Percentiles rank a stretch among this genome's conserved stretches.
phyloP scores from a whole-genome alignment of 2,888 invertebrate genomes.

The Drosophila anomelani region DNA sequence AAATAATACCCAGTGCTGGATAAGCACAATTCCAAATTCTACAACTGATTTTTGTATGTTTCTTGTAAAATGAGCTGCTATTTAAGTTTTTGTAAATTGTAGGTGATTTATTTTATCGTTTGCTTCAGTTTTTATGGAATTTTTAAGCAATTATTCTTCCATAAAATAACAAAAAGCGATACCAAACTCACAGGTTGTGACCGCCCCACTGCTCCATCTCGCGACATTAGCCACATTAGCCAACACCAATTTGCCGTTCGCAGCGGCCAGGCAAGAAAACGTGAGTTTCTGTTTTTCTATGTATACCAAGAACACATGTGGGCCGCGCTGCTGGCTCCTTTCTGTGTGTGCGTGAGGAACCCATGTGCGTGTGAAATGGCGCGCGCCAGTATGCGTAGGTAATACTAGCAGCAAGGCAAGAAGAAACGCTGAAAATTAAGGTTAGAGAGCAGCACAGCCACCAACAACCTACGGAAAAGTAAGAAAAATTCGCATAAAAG shows the following conservation, averaged over 20 bases:
- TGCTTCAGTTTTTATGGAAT: background rate
- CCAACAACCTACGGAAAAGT: conserved; percentile 62
- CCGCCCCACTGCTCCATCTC: background rate
- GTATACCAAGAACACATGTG: conserved; percentile 81
- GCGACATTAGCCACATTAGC: background rate
- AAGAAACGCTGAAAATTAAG: conserved; percentile 82
- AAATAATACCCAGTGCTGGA: background rate
- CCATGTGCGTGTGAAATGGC: conserved; percentile 42
- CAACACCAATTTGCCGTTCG: conserved; percentile 48
- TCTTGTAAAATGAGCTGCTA: background rate
- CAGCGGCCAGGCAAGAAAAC: conserved; percentile 53
- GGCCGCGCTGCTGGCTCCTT: conserved; percentile 33
- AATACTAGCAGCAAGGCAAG: conserved; percentile 67
- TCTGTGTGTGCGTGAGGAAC: conserved; percentile 44
- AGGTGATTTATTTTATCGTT: background rate
- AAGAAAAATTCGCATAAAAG: conserved; percentile 52
- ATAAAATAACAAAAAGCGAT: background rate
- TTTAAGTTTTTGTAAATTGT: background rate
- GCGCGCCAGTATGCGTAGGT: conserved; percentile 64
- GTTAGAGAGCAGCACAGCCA: conserved; percentile 76
- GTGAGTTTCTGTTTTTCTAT: conserved; percentile 80
- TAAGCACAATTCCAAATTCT: background rate
- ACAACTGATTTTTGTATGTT: background rate
- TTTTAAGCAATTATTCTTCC: background rate
- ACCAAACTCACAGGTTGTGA: background rate